phyloP scores from a whole-genome alignment of 2,113 vertebrate genomes.

The Syngnathus scovelli region DNA sequence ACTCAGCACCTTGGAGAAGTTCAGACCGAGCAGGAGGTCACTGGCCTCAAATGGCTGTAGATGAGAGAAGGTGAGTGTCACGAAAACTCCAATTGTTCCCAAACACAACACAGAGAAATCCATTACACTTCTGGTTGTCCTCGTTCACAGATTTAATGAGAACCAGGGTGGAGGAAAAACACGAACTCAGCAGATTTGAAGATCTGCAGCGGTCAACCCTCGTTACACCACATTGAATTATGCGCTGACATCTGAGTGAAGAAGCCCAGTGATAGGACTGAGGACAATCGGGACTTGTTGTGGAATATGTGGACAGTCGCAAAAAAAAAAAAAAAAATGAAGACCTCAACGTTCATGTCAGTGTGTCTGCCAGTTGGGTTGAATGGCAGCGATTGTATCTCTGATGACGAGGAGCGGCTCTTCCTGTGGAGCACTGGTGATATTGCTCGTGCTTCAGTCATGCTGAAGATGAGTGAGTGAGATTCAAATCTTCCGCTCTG shows the following conservation, averaged over 20 bases:
- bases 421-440: constrained; percentile 32
- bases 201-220: constrained; percentile 13
- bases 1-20: constrained; percentile 93
- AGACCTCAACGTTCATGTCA: background rate
- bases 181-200: constrained; percentile 15
- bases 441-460: constrained; percentile 23
- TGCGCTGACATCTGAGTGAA: background rate
- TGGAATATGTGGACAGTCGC: background rate
- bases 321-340: background rate
- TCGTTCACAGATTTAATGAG: constrained; percentile 9
- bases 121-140: constrained; percentile 20
- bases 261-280: background rate
- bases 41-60: constrained; percentile 92
- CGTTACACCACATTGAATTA: background rate
- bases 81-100: background rate
- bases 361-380: constrained; percentile 14
- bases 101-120: constrained; percentile 16
- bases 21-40: constrained; percentile 93
- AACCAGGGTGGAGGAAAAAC: background rate
- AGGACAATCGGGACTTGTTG: background rate
- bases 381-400: constrained; percentile 48
- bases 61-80: constrained; percentile 21
- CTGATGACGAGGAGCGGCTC: constrained; percentile 32
- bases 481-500: constrained; percentile 53
- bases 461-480: constrained; percentile 35